Base-by-base conservation (phyloP, 1,140 invertebrate species). In the Drosophila sulfurigaster region DNA sequence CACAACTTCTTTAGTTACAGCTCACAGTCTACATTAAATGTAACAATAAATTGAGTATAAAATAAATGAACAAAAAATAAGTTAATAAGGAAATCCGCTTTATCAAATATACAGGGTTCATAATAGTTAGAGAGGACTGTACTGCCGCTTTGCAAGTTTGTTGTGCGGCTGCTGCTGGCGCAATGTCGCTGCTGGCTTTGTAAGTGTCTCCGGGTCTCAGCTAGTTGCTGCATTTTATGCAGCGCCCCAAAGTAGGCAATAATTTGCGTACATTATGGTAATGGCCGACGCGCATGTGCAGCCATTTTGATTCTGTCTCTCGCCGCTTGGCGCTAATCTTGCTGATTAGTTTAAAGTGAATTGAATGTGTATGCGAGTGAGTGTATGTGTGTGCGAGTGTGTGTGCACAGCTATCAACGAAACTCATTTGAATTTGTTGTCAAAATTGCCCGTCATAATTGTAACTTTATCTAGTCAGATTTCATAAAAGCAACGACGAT, bases 201-300 rank as follows among this genome's bases (percentile, higher is more conserved):
- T n/a, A 30, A 49, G 16, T 35, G 41, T 64, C 43, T 64, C 41
- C 7, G 45, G 54, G 30, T 49, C 7, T 58, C 62, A 62, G 38
- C 72, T 67, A 60, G 60, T 80, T 83, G 38, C 7, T 8, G 20
- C 67, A 83, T 25, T 85, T 85, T 85, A 83, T 81, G 66, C 79
- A 41, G 60, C 58, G 66, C 63, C 57, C 35, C 64, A 75, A 70
- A 79, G 60, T 54, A 68, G 52, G 72, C 68, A 60, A 87, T 86
- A 86, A 86, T 66, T 86, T 86, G 59, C 57, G 38, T 72, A 70
- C 74, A 77, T 86, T 86, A 86, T 79, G 79, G 65, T 87, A 86
- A 86, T 82, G 60, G 68, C 8, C 45, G 66, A 25, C 30, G 79
- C 79, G 82, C 82, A 86, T 86, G 82, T 87, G 82, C 79, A 83